Evolutionary conservation across 1,140 invertebrate genomes (phyloP).

Genomic region (Hermetia illucens): DNA sequence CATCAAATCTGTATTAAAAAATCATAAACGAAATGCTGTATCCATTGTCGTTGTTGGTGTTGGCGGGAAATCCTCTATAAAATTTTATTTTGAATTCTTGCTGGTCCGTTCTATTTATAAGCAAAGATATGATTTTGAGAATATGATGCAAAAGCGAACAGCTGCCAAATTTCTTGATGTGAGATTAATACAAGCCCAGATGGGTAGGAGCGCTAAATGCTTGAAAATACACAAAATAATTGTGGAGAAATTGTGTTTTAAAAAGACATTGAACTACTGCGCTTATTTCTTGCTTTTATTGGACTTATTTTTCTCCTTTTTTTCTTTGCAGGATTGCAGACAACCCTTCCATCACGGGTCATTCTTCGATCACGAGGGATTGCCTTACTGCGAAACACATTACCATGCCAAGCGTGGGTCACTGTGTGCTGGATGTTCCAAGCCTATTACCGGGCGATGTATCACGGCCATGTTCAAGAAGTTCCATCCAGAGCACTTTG

Average conservation of each 20-base stretch:
- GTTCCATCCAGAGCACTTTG: conserved; percentile 98
- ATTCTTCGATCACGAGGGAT: conserved; percentile 91
- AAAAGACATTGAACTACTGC: not conserved
- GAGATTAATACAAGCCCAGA: too few species aligned
- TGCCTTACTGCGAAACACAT: conserved; percentile 95
- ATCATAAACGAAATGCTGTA: too few species aligned
- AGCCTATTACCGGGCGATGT: conserved; percentile 92
- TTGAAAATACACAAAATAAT: too few species aligned
- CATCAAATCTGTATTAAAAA: too few species aligned
- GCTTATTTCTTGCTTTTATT: conserved; percentile 5
- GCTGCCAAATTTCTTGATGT: too few species aligned
- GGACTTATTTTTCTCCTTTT: conserved; percentile 11
- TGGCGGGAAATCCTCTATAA: too few species aligned
- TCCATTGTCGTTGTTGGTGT: too few species aligned
- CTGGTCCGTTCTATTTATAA: too few species aligned
- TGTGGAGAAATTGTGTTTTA: not conserved
- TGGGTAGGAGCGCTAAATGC: too few species aligned
- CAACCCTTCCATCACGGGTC: conserved; percentile 86
- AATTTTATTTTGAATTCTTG: too few species aligned
- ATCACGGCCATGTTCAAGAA: conserved; percentile 98
- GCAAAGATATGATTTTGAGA: too few species aligned
- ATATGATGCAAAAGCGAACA: too few species aligned
- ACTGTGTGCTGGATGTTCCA: conserved; percentile 92
- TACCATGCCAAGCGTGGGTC: conserved; percentile 95
- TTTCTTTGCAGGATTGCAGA: conserved; percentile 66